Evolutionary conservation across 2,113 vertebrate genomes (phyloP).

Genomic region (Oreamnos americanus): DNA sequence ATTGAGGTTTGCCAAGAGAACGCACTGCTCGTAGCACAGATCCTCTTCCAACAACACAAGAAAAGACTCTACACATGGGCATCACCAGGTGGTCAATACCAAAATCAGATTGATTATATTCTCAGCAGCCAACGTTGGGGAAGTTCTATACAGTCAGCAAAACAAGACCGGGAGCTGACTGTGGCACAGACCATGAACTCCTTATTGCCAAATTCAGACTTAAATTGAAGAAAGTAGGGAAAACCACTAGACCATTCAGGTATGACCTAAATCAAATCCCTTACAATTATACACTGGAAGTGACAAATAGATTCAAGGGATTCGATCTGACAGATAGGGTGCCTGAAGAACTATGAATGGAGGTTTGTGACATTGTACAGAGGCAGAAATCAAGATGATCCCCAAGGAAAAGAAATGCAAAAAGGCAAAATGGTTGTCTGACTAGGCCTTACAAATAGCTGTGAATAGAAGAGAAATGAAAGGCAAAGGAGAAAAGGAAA

Average conservation of each 20-base stretch:
- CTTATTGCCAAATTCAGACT: neutral
- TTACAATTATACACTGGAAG: neutral
- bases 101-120: neutral
- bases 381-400: neutral
- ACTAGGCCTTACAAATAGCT: neutral
- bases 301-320: neutral
- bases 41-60: neutral
- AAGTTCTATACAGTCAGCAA: neutral
- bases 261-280: neutral
- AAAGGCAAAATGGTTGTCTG: neutral
- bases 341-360: neutral
- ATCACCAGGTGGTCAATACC: neutral
- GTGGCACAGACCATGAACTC: neutral
- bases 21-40: neutral
- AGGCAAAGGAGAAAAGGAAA: neutral
- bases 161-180: rapidly evolving
- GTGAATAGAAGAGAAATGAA: neutral
- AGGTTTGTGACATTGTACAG: neutral
- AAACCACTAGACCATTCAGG: neutral
- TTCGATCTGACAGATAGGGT: neutral
- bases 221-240: neutral
- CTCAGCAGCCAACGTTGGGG: rapidly evolving
- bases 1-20: neutral
- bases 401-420: neutral
- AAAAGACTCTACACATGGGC: neutral